Conservation (phyloP, 2,888 invertebrate genomes). For the Beris morrisii region DNA sequence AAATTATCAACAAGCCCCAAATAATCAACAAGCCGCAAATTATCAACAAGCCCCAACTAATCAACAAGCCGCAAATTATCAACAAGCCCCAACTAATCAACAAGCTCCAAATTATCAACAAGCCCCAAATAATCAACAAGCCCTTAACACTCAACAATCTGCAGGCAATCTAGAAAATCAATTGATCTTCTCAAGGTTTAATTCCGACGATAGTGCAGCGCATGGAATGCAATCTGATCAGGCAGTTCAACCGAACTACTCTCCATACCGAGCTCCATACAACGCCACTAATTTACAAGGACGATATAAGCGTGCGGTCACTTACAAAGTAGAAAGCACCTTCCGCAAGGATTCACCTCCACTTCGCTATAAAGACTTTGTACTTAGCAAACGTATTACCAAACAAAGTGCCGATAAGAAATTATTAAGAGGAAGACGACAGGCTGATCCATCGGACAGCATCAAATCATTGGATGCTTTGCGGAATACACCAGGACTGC, state of each 20-base stretch:
- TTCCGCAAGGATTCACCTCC: constrained; percentile 36
- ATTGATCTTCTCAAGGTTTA: constrained; percentile 40
- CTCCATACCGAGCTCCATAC: not conserved
- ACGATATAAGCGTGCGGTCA: constrained; percentile 41
- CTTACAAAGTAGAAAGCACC: constrained; percentile 44
- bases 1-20: not conserved
- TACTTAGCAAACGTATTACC: constrained; percentile 45
- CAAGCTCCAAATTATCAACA: not conserved
- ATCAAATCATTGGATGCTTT: constrained; percentile 40
- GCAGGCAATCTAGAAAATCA: constrained; percentile 1
- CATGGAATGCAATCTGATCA: constrained; percentile 18
- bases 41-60: not conserved
- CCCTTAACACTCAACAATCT: no score
- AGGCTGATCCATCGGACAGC: constrained; percentile 32
- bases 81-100: no score
- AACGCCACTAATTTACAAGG: not conserved
- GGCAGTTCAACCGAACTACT: not conserved
- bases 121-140: not conserved
- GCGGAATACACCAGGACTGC: constrained; percentile 30
- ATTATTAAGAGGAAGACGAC: constrained; percentile 37
- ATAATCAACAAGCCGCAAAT: not conserved
- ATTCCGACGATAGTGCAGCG: constrained; percentile 11
- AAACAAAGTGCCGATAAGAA: constrained; percentile 45
- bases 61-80: no score
- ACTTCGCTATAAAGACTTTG: constrained; percentile 43